Conservation (phyloP, 64 coral and sea anemone genomes). For the Dendronephthya gigantea region DNA sequence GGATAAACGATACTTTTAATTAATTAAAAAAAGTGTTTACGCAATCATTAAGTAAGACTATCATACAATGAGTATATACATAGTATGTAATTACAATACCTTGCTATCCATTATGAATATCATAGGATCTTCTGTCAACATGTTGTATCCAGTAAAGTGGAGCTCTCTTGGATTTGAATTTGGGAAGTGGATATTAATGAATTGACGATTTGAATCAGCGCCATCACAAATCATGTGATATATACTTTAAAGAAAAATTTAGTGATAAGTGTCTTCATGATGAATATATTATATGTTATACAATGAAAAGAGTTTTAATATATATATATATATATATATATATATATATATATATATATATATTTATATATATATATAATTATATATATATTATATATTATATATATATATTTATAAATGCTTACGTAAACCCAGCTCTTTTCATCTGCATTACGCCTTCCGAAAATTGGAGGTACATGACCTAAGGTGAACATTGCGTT, state of each 20-base stretch:
- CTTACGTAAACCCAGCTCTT: slow-evolving; percentile 16
- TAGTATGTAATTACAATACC: background rate
- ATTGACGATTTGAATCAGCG: slow-evolving; percentile 32
- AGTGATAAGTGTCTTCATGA: too few species aligned
- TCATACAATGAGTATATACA: background rate
- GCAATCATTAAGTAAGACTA: background rate
- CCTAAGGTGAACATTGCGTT: slow-evolving; percentile 7
- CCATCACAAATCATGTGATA: slow-evolving; percentile 28
- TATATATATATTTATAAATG: background rate
- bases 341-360: background rate
- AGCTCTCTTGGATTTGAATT: background rate
- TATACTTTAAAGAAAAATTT: background rate
- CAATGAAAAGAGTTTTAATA: background rate
- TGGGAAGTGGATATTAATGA: slow-evolving; percentile 28
- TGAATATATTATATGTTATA: too few species aligned
- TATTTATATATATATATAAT: too few species aligned
- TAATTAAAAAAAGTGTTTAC: background rate
- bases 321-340: background rate
- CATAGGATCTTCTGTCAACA: background rate
- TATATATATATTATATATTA: too few species aligned
- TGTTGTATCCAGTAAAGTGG: background rate
- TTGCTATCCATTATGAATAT: slow-evolving; percentile 25
- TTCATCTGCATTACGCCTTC: slow-evolving; percentile 17
- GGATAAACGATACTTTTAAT: too few species aligned
- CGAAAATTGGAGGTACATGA: slow-evolving; percentile 21